These are phyloP conservation scores for Callitettix versicolor DNA, from an alignment of 1,140 invertebrate species.

Conservation along the genomic window DNA sequence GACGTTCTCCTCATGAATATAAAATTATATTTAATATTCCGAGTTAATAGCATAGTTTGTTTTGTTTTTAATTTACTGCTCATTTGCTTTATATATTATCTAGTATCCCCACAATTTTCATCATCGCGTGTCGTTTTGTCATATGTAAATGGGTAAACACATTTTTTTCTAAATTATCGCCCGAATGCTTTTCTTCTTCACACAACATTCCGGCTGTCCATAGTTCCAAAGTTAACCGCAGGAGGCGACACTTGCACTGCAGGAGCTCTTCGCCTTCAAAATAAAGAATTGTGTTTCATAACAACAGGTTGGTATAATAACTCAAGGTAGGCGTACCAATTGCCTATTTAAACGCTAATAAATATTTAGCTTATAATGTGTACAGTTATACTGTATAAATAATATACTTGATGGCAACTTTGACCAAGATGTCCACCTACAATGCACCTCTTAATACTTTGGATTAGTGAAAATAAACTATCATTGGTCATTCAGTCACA, in stretches of 20 bases:
- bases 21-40: slow-evolving; percentile 14
- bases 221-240: background rate
- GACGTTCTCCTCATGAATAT: background rate
- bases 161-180: slow-evolving; percentile 6
- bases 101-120: background rate
- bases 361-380: slow-evolving; percentile 16
- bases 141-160: slow-evolving; percentile 5
- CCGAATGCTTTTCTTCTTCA: background rate
- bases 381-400: slow-evolving; percentile 18
- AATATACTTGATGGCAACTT: slow-evolving; percentile 12
- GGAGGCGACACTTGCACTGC: slow-evolving; percentile 1
- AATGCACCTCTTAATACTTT: too few relatives aligned
- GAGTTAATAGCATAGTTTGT: slow-evolving; percentile 6
- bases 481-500: too few relatives aligned
- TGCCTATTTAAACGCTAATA: slow-evolving; percentile 18
- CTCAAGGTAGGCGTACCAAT: slow-evolving; percentile 17
- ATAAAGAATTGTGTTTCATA: slow-evolving; percentile 1
- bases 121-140: background rate
- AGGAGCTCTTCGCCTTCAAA: slow-evolving; percentile 1
- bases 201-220: background rate
- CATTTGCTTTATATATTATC: slow-evolving; percentile 17
- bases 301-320: slow-evolving; percentile 11
- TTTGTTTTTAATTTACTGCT: slow-evolving; percentile 9
- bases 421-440: slow-evolving; percentile 3
- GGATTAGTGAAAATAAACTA: too few relatives aligned